These are phyloP conservation scores for Actenoides lindsayi DNA, from an alignment of 2,113 vertebrate species.

Conservation along the genomic window DNA sequence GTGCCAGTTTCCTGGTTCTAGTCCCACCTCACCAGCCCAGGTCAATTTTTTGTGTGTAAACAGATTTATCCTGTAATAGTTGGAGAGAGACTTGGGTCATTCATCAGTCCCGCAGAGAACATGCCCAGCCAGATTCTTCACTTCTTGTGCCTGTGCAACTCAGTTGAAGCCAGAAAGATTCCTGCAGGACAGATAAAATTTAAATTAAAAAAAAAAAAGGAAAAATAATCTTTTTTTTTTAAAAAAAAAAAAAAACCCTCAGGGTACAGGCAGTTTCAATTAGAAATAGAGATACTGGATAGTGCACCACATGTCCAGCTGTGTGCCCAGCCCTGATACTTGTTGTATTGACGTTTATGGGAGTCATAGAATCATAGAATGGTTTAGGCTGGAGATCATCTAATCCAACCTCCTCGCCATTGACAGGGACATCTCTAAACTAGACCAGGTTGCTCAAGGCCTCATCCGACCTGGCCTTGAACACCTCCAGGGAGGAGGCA, in stretches of 20 bases:
- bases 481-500: too few species aligned
- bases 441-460: too few species aligned
- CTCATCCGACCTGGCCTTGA: too few species aligned
- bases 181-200: neutral
- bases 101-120: slow-evolving; percentile 58
- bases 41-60: slow-evolving; percentile 75
- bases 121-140: slow-evolving; percentile 7
- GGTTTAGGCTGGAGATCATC: too few species aligned
- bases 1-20: slow-evolving; percentile 65
- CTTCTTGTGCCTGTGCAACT: neutral
- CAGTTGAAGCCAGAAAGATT: neutral
- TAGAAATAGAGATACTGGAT: neutral
- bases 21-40: slow-evolving; percentile 72
- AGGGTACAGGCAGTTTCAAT: neutral
- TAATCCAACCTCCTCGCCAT: too few species aligned
- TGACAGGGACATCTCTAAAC: too few species aligned
- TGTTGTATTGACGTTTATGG: neutral
- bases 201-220: neutral
- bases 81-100: slow-evolving; percentile 55
- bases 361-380: neutral
- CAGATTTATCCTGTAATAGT: slow-evolving; percentile 74
- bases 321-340: neutral
- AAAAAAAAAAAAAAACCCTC: neutral
- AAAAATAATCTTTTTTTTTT: neutral
- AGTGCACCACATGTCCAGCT: rapidly evolving